Conservation (phyloP, 2,888 invertebrate species). For the Eledona agricola region DNA sequence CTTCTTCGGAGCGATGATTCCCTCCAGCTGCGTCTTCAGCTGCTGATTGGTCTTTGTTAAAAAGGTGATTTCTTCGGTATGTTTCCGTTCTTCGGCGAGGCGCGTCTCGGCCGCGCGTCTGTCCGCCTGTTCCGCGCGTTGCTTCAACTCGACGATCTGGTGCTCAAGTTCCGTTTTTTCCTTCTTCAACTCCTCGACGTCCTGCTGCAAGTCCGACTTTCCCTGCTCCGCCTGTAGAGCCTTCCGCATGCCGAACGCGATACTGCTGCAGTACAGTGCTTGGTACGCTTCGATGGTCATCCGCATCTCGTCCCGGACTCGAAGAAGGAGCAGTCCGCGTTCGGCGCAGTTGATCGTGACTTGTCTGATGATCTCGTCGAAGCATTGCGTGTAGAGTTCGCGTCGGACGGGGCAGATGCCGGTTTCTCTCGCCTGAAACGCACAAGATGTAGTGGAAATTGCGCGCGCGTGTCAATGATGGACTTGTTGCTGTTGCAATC, state of each 20-base stretch:
- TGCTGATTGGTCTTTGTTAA: constrained; percentile 94
- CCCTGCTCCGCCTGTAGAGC: constrained; percentile 94
- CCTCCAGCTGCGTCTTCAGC: constrained; percentile 72
- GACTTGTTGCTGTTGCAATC: constrained; percentile 60
- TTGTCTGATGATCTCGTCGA: constrained; percentile 92
- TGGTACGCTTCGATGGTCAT: constrained; percentile 98
- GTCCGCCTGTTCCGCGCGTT: constrained; percentile 84
- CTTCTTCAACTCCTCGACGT: constrained; percentile 74
- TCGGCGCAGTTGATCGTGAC: constrained; percentile 98
- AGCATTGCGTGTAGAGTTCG: constrained; percentile 95
- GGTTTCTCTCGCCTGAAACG: constrained; percentile 84
- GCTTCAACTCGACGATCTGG: constrained; percentile 69
- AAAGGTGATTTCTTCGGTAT: constrained; percentile 90
- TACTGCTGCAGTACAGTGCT: constrained; percentile 95
- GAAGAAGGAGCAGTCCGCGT: constrained; percentile 88
- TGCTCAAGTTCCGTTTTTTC: constrained; percentile 74
- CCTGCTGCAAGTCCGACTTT: constrained; percentile 81
- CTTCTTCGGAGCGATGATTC: neutral
- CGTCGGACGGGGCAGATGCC: constrained; percentile 95
- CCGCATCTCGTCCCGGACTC: constrained; percentile 93
- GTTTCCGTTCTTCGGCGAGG: constrained; percentile 90
- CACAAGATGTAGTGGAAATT: neutral
- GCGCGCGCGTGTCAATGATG: neutral
- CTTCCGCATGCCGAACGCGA: constrained; percentile 97
- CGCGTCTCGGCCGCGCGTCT: constrained; percentile 83